Percentiles rank a stretch among this genome's conserved stretches.
phyloP scores from a whole-genome alignment of 92 coral and sea anemone species.

The Paragorgia papillata region DNA sequence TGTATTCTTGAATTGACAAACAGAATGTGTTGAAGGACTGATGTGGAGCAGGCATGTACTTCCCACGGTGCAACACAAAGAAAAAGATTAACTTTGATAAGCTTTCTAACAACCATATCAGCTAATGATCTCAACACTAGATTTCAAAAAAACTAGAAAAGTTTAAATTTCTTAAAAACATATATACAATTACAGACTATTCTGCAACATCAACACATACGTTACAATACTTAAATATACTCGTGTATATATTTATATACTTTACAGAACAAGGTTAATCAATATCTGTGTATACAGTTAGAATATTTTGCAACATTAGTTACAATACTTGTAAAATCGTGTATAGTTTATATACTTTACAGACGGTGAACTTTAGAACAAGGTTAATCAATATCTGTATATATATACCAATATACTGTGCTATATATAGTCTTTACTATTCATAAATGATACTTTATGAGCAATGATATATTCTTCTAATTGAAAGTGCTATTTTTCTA shows the following conservation, averaged over 20 bases:
- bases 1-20: slow-evolving; percentile 11
- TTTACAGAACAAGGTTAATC: neutral
- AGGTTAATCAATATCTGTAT: neutral
- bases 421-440: neutral
- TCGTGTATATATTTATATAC: too few species aligned
- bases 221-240: too few species aligned
- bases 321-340: too few species aligned
- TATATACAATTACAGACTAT: too few species aligned
- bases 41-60: neutral
- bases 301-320: too few species aligned
- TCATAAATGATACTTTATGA: neutral
- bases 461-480: neutral
- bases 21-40: slow-evolving; percentile 8
- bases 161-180: neutral
- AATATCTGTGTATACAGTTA: too few species aligned
- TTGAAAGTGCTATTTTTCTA: neutral
- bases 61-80: slow-evolving; percentile 43
- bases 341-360: too few species aligned
- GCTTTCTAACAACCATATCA: neutral
- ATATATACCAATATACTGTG: neutral
- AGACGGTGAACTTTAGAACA: too few species aligned
- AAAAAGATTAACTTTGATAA: slow-evolving; percentile 24
- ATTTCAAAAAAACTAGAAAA: neutral
- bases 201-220: too few species aligned
- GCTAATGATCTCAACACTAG: too few species aligned